Evolutionary conservation across 1,140 invertebrate species (phyloP).

Genomic region (Drosophila pseudoobscura): DNA sequence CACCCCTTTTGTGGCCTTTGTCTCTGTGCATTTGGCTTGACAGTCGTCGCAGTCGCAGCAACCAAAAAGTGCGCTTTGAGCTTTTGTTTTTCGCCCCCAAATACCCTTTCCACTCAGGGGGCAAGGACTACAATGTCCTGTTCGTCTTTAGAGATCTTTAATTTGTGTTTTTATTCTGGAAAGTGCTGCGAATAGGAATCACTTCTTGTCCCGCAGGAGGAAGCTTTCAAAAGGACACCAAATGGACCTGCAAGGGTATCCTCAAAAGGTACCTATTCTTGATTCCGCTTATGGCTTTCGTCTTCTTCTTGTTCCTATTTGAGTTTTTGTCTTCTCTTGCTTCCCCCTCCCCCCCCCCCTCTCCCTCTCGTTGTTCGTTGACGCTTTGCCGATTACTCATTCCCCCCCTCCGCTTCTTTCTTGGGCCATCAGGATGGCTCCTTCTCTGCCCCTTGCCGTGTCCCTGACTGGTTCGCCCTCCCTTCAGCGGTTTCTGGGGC

Average conservation of each 20-base stretch:
- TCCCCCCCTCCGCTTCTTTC: background rate
- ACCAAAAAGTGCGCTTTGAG: conserved; percentile 62
- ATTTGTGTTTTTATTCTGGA: background rate
- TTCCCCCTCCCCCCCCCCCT: background rate
- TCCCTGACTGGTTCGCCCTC: no score
- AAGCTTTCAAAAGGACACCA: no score
- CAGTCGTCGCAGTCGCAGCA: conserved; percentile 58
- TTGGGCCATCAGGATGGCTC: background rate
- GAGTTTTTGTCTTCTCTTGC: conserved; percentile 5
- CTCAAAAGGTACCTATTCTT: no score
- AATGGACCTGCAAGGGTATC: no score
- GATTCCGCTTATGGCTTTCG: no score
- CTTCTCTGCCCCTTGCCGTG: background rate
- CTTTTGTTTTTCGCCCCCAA: conserved; percentile 60
- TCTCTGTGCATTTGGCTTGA: conserved; percentile 72
- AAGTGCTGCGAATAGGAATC: no score
- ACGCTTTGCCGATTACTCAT: conserved; percentile 22
- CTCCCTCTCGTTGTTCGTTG: background rate
- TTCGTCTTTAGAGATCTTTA: conserved; percentile 4
- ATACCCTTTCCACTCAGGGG: no score
- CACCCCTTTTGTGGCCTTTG: conserved; percentile 55
- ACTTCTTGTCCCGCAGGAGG: no score
- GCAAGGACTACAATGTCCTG: background rate
- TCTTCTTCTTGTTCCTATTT: no score
- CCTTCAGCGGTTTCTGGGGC: conserved; percentile 7